Percentiles rank a stretch among this genome's conserved stretches.
phyloP scores from a whole-genome alignment of 2,797 vertebrate species.

The Sebastes aleutianus region DNA sequence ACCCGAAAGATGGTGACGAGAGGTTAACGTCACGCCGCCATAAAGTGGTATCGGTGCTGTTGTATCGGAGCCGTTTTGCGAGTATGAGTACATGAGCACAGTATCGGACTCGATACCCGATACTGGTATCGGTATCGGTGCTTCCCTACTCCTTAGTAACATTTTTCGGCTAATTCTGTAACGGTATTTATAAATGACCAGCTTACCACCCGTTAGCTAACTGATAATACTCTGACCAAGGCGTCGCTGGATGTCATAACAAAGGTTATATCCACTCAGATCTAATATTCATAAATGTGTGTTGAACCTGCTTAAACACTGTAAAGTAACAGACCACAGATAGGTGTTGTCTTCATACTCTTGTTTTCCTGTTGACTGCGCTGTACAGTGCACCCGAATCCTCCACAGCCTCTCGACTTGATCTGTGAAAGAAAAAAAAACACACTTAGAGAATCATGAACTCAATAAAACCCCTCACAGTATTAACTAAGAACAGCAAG shows the following conservation, averaged over 20 bases:
- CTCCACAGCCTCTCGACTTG: neutral
- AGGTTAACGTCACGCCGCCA: fast-evolving
- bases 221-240: neutral
- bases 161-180: neutral
- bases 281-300: neutral
- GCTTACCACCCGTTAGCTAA: neutral
- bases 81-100: no score
- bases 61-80: no score
- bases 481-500: neutral
- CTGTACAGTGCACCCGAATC: neutral
- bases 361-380: neutral
- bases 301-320: neutral
- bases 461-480: neutral
- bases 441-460: no score
- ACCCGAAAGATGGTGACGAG: no score
- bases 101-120: no score
- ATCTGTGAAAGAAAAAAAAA: neutral
- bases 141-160: neutral
- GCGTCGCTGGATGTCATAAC: neutral
- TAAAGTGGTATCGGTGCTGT: no score
- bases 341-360: neutral
- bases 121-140: no score
- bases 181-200: neutral
- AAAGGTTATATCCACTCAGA: neutral
- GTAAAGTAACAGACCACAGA: neutral